phyloP scores from a whole-genome alignment of 2,797 vertebrate genomes.

The Neopelma chrysocephalum region DNA sequence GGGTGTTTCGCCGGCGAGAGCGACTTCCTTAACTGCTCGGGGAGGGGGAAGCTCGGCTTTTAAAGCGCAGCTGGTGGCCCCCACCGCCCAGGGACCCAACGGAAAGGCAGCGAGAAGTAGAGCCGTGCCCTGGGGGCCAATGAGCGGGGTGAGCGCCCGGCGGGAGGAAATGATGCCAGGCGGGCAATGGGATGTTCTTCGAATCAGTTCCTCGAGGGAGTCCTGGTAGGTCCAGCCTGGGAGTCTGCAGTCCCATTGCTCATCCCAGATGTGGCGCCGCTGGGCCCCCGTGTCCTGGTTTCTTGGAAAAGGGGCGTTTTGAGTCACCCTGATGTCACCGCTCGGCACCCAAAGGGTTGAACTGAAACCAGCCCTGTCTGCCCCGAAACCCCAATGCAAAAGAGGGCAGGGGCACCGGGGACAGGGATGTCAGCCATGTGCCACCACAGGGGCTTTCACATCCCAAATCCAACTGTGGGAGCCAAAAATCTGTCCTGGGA shows the following conservation, averaged over 20 bases:
- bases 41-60: constrained; percentile 55
- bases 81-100: background rate
- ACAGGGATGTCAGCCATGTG: rapidly evolving
- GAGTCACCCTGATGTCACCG: background rate
- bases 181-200: background rate
- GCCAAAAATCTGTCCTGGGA: background rate
- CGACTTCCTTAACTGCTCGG: constrained; percentile 41
- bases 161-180: constrained; percentile 26
- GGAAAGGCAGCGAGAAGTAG: background rate
- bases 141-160: background rate
- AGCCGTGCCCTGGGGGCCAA: background rate
- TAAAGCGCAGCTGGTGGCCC: constrained; percentile 4
- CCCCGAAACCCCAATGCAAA: background rate
- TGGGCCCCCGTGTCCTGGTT: rapidly evolving
- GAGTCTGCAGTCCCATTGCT: rapidly evolving
- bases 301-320: background rate
- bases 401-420: background rate
- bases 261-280: rapidly evolving
- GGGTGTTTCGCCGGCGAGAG: background rate
- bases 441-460: rapidly evolving
- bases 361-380: background rate
- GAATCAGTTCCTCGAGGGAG: constrained; percentile 59
- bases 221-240: background rate
- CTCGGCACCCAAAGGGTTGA: background rate
- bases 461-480: background rate